Evolutionary conservation across 2,797 vertebrate species (phyloP), one percentile per base, ranked within the genome.

Genomic region (Molossus molossus): DNA sequence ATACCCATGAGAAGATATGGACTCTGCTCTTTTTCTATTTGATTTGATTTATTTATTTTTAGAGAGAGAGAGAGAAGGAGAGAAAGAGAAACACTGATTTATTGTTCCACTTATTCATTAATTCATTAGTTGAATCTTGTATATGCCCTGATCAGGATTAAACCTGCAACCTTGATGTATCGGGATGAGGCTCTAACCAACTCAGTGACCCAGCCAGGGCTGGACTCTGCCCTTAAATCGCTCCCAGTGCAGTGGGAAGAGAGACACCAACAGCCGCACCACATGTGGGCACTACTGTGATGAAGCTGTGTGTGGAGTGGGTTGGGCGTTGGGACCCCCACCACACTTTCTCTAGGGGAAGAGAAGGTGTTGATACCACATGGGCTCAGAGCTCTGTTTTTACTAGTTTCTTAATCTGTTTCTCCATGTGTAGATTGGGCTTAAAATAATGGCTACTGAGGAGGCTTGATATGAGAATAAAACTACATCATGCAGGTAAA

Each of bases 311-410:
- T n/a, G 53, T 20, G 17, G 64, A 11, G 69, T 9, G 13, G 69
- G 7, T 10, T 25, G 58, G 62, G 60, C 57, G 25, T 13, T 3
- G 37, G 29, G 58, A 53, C 45, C 9, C 33, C 25, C 21, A 37
- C 64, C 13, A 15, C 3, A 23, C 37, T 50, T 62, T 53, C 58
- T 55, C 62, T 37, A 10, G 48, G 53, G 85, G 62, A 65, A 91
- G 18, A 27, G 29, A 73, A 89, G 64, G 33, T 70, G 14, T 57
- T 18, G 23, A 33, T 50, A 23, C 18, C 23, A 27, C 9, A 25
- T 21, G 18, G 14, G 33, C 50, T 67, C 85, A 82, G 84, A 95
- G 96, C 86, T 94, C 40, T 57, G 69, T 25, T 69, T 96, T 91
- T 45, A 76, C 91, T 87, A 70, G 50, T 90, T 82, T 79, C 37